Evolutionary conservation across 1,140 invertebrate genomes (phyloP).

Genomic region (Apocrypta bakeri): DNA sequence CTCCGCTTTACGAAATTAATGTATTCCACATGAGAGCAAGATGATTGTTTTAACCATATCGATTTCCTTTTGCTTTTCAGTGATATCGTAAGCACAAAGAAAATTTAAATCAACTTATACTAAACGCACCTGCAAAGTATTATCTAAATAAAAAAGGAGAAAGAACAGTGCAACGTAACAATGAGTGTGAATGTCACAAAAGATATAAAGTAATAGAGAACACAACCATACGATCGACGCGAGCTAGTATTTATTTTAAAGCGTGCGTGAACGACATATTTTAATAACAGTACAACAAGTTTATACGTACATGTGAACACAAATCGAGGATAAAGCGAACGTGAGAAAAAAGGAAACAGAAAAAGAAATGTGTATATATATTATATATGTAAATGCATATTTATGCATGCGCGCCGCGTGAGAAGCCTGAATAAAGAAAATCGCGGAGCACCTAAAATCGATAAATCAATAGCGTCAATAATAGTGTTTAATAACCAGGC

Average conservation of each 20-base stretch:
- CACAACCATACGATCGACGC: background rate
- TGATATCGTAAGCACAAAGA: background rate
- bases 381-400: background rate
- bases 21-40: background rate
- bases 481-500: constrained; percentile 35
- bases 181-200: background rate
- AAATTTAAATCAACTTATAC: background rate
- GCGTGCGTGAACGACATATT: background rate
- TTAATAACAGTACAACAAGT: background rate
- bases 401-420: no score
- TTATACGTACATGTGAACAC: background rate
- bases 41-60: background rate
- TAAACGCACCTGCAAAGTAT: background rate
- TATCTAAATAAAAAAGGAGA: background rate
- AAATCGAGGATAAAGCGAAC: background rate
- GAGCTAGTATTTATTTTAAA: background rate
- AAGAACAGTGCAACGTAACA: background rate
- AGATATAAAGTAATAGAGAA: background rate
- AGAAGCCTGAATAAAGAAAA: background rate
- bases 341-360: constrained; percentile 1
- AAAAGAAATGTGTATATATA: background rate
- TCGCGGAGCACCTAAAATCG: background rate
- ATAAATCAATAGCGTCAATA: constrained; percentile 43
- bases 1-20: background rate
- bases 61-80: background rate